Evolutionary conservation across 2,797 vertebrate species (phyloP).

Genomic region (Syngnathus acus): DNA sequence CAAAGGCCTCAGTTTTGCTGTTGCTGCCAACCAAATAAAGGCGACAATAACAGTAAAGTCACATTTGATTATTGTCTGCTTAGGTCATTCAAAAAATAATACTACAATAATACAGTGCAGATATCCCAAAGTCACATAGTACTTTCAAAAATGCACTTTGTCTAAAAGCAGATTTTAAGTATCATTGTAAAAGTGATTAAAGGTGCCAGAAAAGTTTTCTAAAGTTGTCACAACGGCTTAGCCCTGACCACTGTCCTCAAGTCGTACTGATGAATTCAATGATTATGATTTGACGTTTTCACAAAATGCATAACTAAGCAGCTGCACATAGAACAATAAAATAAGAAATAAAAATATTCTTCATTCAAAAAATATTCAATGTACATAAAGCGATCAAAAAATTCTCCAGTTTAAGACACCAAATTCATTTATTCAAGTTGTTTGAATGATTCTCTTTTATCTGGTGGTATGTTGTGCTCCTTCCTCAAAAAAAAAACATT

Average conservation of each 20-base stretch:
- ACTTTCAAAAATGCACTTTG: too few species aligned
- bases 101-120: too few species aligned
- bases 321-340: not conserved
- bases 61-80: constrained; percentile 6
- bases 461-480: constrained; percentile 3
- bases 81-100: constrained; percentile 19
- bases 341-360: not conserved
- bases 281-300: too few species aligned
- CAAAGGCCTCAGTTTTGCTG: constrained; percentile 67
- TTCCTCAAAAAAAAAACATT: constrained; percentile 8
- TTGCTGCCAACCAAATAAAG: constrained; percentile 74
- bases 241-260: too few species aligned
- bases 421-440: not conserved
- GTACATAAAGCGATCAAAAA: too few species aligned
- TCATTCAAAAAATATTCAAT: not conserved
- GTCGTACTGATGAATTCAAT: too few species aligned
- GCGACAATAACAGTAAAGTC: constrained; percentile 35
- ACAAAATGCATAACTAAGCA: not conserved
- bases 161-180: too few species aligned
- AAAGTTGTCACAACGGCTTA: too few species aligned
- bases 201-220: too few species aligned
- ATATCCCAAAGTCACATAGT: too few species aligned
- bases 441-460: not conserved
- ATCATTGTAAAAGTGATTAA: too few species aligned
- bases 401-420: not conserved